A percentile compares a stretch with the other conserved stretches of the same genome.
Conservation (phyloP, 1,140 invertebrate genomes). For the Ceratosolen fusciceps region DNA sequence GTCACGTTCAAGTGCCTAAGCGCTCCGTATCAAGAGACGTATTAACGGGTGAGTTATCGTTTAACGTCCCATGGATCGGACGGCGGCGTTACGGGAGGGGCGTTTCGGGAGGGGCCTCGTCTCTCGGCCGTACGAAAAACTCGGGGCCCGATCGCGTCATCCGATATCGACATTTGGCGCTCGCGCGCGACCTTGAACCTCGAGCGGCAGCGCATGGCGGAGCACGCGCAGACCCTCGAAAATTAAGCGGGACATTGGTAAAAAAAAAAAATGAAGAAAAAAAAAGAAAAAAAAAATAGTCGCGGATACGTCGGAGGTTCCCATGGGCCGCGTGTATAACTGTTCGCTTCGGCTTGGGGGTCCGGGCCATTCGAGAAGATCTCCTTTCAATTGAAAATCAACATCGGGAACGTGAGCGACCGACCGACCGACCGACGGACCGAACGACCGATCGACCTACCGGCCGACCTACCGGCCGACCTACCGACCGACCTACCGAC, state of each 20-base stretch:
- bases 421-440: slow-evolving; percentile 27
- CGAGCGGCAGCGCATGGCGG: neutral
- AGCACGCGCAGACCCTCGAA: slow-evolving; percentile 4
- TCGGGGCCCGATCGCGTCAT: neutral
- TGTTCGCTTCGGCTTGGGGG: slow-evolving; percentile 57
- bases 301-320: slow-evolving; percentile 55
- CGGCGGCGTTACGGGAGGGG: no score
- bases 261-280: no score
- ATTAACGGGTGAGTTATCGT: no score
- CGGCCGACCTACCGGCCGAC: neutral
- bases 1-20: no score
- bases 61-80: no score
- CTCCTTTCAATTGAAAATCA: slow-evolving; percentile 72
- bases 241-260: slow-evolving; percentile 30
- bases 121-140: neutral
- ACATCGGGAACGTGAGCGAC: slow-evolving; percentile 50
- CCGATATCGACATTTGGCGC: slow-evolving; percentile 35
- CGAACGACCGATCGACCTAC: slow-evolving; percentile 17
- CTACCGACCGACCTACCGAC: slow-evolving; percentile 5
- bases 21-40: no score
- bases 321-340: slow-evolving; percentile 62
- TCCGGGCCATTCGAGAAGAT: slow-evolving; percentile 66
- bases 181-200: no score
- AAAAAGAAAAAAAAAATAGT: slow-evolving; percentile 49
- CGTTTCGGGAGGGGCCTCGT: no score